Conservation (phyloP, 2,888 invertebrate species). For the Amphimallon solstitiale region DNA sequence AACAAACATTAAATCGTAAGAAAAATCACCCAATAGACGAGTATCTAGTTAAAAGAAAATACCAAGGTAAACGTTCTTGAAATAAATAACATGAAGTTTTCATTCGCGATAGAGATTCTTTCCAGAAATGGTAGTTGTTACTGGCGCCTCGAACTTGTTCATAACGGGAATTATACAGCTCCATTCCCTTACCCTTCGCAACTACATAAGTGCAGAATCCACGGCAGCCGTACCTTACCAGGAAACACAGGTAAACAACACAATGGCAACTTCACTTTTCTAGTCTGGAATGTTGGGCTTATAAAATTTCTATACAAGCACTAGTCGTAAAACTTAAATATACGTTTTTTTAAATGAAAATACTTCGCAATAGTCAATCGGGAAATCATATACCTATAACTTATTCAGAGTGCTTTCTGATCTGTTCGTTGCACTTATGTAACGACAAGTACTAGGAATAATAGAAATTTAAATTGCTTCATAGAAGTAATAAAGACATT, state of each 20-base stretch:
- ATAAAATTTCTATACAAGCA: neutral
- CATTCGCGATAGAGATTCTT: conserved; percentile 46
- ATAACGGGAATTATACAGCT: conserved; percentile 48
- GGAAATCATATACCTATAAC: neutral
- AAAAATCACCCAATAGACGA: too few relatives aligned
- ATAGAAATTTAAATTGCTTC: conserved; percentile 23
- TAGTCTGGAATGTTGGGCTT: conserved; percentile 24
- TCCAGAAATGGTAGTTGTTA: conserved; percentile 50
- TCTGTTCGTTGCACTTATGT: neutral
- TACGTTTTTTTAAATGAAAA: neutral
- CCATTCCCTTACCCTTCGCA: conserved; percentile 37
- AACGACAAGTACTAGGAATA: conserved; percentile 3
- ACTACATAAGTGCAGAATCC: neutral
- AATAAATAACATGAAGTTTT: too few relatives aligned
- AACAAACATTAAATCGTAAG: too few relatives aligned
- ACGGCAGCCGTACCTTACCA: conserved; percentile 33
- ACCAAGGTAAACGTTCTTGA: too few relatives aligned
- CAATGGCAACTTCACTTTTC: conserved; percentile 1
- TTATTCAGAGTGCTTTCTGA: too few relatives aligned
- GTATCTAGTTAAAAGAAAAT: too few relatives aligned
- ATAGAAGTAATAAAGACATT: neutral
- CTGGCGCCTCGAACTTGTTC: conserved; percentile 53
- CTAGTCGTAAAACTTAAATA: neutral
- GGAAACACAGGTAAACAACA: conserved; percentile 38
- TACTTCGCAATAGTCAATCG: neutral